phyloP scores from a whole-genome alignment of 35 echinoderm and acorn worm species.

The Apostichopus parvimensis region DNA sequence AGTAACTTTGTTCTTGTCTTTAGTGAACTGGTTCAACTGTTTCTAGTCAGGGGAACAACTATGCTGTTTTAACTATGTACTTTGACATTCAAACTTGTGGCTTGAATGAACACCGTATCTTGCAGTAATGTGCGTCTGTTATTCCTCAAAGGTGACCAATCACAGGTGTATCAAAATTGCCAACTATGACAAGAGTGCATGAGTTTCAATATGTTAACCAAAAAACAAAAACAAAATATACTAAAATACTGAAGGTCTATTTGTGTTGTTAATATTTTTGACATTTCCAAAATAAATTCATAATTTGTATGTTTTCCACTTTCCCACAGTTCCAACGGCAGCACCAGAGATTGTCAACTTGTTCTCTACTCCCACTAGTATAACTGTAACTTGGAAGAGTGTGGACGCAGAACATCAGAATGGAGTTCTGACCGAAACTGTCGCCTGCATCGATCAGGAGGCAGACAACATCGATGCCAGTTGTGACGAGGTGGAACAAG shows the following conservation, averaged over 20 bases:
- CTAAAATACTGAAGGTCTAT: not conserved
- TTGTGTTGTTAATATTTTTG: not conserved
- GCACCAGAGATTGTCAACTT: constrained; percentile 11
- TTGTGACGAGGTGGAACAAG: not conserved
- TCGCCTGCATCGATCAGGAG: constrained; percentile 15
- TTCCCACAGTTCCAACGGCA: not conserved
- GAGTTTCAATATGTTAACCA: no score
- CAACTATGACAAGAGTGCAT: no score
- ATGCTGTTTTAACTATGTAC: no score
- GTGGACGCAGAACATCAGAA: not conserved
- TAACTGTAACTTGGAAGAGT: not conserved
- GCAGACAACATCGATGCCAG: not conserved
- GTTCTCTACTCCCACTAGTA: constrained; percentile 1
- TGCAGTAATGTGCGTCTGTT: no score
- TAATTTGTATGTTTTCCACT: not conserved
- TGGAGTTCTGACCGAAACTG: not conserved
- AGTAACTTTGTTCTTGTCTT: no score
- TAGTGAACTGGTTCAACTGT: no score
- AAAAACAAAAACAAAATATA: no score
- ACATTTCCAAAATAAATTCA: not conserved
- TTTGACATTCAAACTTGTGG: no score
- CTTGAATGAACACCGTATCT: no score
- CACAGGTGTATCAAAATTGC: no score
- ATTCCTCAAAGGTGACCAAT: no score
- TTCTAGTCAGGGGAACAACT: no score